Evolutionary conservation across 2,113 vertebrate species (phyloP).

Genomic region (Hipposideros armiger): DNA sequence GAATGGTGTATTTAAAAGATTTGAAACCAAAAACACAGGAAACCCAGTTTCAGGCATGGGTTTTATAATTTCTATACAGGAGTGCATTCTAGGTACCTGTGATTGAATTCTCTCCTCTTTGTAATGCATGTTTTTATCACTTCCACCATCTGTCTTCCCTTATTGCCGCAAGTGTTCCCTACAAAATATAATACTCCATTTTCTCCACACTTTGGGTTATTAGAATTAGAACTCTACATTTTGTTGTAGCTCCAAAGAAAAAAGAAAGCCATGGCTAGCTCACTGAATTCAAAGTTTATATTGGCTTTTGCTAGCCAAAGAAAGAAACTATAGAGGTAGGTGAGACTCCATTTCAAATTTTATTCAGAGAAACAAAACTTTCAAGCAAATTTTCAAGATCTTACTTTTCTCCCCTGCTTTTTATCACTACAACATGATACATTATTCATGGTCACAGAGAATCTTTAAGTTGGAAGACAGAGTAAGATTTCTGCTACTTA

Average conservation of each 20-base stretch:
- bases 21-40: not conserved
- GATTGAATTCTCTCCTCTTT: not conserved
- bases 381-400: not conserved
- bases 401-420: not conserved
- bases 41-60: not conserved
- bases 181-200: not conserved
- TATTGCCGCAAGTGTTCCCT: not conserved
- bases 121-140: not conserved
- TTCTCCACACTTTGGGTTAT: not conserved
- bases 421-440: not conserved
- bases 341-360: not conserved
- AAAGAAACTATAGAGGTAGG: not conserved
- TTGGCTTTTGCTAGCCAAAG: not conserved
- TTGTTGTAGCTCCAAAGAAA: not conserved
- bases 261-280: not conserved
- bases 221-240: not conserved
- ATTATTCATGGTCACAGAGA: not conserved
- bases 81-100: not conserved
- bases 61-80: not conserved
- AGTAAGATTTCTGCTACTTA: not conserved
- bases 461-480: not conserved
- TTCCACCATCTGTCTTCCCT: not conserved
- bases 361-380: not conserved
- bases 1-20: not conserved
- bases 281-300: not conserved